These are phyloP conservation scores for Andrena cerasifolii DNA, from an alignment of 1,140 invertebrate species.

Conservation along the genomic window DNA sequence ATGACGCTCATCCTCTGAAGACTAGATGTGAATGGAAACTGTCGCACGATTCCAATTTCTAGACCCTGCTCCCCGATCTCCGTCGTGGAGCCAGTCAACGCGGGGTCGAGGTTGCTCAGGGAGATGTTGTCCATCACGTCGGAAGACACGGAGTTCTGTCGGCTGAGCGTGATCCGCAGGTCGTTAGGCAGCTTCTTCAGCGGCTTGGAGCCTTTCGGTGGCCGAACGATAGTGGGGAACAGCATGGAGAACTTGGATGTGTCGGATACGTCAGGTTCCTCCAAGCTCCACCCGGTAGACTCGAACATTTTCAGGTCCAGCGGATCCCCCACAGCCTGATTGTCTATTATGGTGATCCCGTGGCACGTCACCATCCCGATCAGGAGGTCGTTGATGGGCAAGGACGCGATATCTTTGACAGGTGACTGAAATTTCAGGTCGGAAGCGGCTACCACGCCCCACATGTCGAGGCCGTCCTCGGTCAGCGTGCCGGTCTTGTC, in stretches of 20 bases:
- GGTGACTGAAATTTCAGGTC: conserved; percentile 84
- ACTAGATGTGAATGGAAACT: conserved; percentile 95
- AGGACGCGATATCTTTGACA: conserved; percentile 81
- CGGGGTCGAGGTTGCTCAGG: conserved; percentile 70
- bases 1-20: conserved; percentile 97
- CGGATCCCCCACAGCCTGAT: conserved; percentile 90
- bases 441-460: conserved; percentile 89
- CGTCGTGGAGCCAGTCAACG: conserved; percentile 61
- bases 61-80: conserved; percentile 74
- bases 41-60: conserved; percentile 92
- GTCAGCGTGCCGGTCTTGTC: conserved; percentile 98
- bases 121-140: conserved; percentile 73
- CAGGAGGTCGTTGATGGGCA: conserved; percentile 81
- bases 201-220: conserved; percentile 79
- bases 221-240: conserved; percentile 92
- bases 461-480: conserved; percentile 96
- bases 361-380: conserved; percentile 90
- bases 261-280: conserved; percentile 94
- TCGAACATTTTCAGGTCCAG: conserved; percentile 95
- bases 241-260: conserved; percentile 94
- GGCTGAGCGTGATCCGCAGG: conserved; percentile 46
- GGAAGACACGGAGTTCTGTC: conserved; percentile 74
- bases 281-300: conserved; percentile 91
- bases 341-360: conserved; percentile 91
- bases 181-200: conserved; percentile 62